Evolutionary conservation across 2,888 invertebrate species (phyloP), one percentile per base, ranked within the genome.

Genomic region (Drepana falcataria): DNA sequence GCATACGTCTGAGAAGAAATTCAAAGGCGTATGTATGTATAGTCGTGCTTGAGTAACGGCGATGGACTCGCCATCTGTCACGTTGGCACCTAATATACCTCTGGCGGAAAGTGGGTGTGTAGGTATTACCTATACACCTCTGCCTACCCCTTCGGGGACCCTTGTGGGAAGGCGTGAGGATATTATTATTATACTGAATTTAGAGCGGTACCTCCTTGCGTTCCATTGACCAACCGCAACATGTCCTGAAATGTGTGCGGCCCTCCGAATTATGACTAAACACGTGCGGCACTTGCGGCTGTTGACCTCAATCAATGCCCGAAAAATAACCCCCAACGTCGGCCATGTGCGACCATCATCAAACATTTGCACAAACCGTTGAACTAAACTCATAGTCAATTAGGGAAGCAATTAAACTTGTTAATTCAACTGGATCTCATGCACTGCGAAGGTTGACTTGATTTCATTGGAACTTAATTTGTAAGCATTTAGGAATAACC

Each of bases 241-340:
- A 60, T 66, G 64, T 59, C 64, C 65, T 60, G 64, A 56, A 66
- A 63, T 48, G 59, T 59, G 63, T 60, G 69, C 52, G 57, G 58
- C 56, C 60, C 55, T 59, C 65, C 58, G 61, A 76, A 75, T 75
- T 71, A 71, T 66, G 75, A 78, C 74, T 79, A 79, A 81, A 73
- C 83, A 85, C 81, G 79, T 85, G 85, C 21, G 21, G 21, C 21
- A 21, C 21, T 72, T 69, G 53, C 61, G 85, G 81, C 64, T 73
- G 63, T 68, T 77, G 83, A 86, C 81, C 84, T 63, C 64, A 53
- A 56, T 44, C 44, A 21, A 64, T 74, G 61, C 59, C 75, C 79
- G 69, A 79, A 80, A 73, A 76, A 71, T 69, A 75, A 75, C 77
- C 79, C 79, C 79, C 77, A 68, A 68, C 54, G 63, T 55, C 71